A percentile compares a stretch with the other conserved stretches of the same genome.
Evolutionary conservation across 2,797 vertebrate genomes (phyloP).

Genomic region (Enteromius viviparus): DNA sequence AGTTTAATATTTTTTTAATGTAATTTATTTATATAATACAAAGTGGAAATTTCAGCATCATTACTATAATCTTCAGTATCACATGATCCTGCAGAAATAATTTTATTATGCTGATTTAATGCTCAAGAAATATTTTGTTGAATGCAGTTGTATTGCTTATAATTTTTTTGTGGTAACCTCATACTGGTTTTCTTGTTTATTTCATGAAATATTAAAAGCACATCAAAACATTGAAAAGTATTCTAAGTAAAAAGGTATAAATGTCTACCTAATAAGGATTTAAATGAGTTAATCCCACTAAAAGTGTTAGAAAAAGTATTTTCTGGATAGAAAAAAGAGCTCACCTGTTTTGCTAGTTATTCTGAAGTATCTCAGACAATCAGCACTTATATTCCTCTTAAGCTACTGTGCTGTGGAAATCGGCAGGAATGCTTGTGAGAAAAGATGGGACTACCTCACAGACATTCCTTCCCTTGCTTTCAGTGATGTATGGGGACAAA

Average conservation of each 20-base stretch:
- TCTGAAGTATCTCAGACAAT: neutral
- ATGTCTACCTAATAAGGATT: neutral
- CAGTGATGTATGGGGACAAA: slow-evolving; percentile 67
- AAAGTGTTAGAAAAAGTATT: too few species aligned
- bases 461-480: slow-evolving; percentile 61
- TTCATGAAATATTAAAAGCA: neutral
- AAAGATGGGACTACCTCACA: slow-evolving; percentile 53
- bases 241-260: too few species aligned
- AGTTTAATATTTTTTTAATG: neutral
- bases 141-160: neutral
- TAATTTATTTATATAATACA: neutral
- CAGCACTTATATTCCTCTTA: neutral
- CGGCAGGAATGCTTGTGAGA: slow-evolving; percentile 22
- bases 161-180: neutral
- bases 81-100: neutral
- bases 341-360: slow-evolving; percentile 18
- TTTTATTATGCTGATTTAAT: neutral
- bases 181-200: neutral
- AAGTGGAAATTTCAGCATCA: neutral
- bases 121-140: neutral
- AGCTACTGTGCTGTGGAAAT: slow-evolving; percentile 20
- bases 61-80: neutral
- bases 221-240: neutral
- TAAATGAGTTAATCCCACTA: neutral
- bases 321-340: neutral